Percentiles rank a stretch among this genome's conserved stretches.
Evolutionary conservation across 1,140 invertebrate genomes (phyloP).

Genomic region (Hypothenemus hampei): DNA sequence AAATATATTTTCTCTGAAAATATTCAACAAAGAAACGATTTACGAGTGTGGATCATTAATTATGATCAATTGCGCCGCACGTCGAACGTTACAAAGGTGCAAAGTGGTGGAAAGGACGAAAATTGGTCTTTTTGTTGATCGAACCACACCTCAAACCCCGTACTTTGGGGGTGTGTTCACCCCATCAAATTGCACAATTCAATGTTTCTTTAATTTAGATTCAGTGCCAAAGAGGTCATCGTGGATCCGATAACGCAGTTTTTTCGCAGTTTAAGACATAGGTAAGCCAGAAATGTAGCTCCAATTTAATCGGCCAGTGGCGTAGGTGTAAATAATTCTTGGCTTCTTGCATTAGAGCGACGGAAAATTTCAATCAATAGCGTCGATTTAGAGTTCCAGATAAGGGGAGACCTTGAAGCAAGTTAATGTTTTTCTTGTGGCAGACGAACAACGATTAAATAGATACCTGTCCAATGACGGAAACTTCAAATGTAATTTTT

Average conservation of each 20-base stretch:
- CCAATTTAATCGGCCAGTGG: neutral
- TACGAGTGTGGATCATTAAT: conserved; percentile 6
- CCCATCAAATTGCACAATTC: neutral
- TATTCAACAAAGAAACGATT: neutral
- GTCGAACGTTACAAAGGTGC: conserved; percentile 13
- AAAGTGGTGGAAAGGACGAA: conserved; percentile 14
- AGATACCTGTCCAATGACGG: no score
- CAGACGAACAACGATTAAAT: no score
- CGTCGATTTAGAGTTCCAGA: neutral
- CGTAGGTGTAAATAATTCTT: neutral
- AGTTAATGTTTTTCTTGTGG: no score
- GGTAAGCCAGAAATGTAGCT: no score
- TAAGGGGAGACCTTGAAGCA: neutral
- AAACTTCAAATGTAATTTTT: no score
- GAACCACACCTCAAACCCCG: neutral
- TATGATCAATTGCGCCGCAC: neutral
- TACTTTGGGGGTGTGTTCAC: conserved; percentile 2
- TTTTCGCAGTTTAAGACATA: conserved; percentile 5
- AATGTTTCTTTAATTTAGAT: conserved; percentile 10
- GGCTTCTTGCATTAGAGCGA: no score
- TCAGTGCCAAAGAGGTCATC: conserved; percentile 11
- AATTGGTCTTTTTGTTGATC: conserved; percentile 12
- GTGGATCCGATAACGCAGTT: conserved; percentile 16
- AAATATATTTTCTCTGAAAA: neutral
- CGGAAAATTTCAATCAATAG: conserved; percentile 8